Percentiles rank a stretch among this genome's conserved stretches.
Conservation (phyloP, 2,888 invertebrate genomes). For the Margaritifera margaritifera region DNA sequence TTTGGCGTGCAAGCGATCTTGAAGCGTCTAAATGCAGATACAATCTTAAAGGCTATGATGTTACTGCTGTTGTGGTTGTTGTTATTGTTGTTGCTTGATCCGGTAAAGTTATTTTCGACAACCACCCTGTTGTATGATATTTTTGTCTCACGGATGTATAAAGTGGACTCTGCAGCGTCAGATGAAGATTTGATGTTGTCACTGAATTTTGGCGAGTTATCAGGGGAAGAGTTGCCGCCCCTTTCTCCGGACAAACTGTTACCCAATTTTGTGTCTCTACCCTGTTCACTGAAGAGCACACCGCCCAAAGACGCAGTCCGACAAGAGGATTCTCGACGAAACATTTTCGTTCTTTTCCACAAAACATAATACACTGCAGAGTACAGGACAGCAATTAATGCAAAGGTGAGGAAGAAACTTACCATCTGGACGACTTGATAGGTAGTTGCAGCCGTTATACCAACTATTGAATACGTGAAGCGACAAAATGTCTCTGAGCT, state of each 20-base stretch:
- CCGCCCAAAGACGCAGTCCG: not conserved
- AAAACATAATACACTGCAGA: slow-evolving; percentile 48
- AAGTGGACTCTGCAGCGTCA: too few relatives aligned
- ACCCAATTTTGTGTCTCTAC: not conserved
- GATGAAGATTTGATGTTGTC: too few relatives aligned
- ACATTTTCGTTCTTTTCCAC: slow-evolving; percentile 46
- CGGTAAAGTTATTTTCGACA: too few relatives aligned
- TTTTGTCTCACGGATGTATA: too few relatives aligned
- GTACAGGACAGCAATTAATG: slow-evolving; percentile 51
- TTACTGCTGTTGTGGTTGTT: too few relatives aligned
- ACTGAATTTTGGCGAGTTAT: too few relatives aligned
- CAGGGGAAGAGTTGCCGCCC: not conserved
- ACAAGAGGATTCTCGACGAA: not conserved
- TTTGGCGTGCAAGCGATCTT: too few relatives aligned
- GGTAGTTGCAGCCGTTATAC: slow-evolving; percentile 28
- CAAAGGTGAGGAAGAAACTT: slow-evolving; percentile 36
- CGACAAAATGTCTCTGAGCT: slow-evolving; percentile 46
- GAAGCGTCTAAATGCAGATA: too few relatives aligned
- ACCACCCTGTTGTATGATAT: too few relatives aligned
- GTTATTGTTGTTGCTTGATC: too few relatives aligned
- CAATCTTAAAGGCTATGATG: too few relatives aligned
- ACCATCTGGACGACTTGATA: slow-evolving; percentile 47
- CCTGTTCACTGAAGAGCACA: slow-evolving; percentile 1
- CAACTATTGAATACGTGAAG: slow-evolving; percentile 50
- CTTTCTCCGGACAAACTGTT: not conserved